Percentiles rank a stretch among this genome's conserved stretches.
Conservation (phyloP, 2,113 vertebrate genomes). For the Grammomys surdaster region DNA sequence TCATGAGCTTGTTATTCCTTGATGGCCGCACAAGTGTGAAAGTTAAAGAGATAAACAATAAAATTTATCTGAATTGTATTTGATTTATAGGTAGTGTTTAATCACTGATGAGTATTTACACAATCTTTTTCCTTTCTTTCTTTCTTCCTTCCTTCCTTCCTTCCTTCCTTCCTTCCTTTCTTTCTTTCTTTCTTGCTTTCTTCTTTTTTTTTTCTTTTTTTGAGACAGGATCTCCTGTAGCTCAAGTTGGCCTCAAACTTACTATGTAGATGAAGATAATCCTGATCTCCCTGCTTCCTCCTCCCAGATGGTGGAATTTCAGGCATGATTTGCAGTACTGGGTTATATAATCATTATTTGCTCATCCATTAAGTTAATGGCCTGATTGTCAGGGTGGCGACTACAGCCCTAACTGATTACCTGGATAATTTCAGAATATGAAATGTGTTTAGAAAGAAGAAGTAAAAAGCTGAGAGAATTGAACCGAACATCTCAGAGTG, state of each 20-base stretch:
- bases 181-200: too few species aligned
- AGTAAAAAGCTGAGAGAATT: neutral
- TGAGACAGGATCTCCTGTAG: neutral
- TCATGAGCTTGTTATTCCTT: neutral
- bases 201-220: too few species aligned
- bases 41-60: neutral
- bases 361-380: neutral
- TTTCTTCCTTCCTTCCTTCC: too few species aligned
- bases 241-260: neutral
- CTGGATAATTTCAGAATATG: neutral
- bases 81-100: neutral
- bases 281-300: neutral
- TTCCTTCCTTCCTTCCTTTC: too few species aligned
- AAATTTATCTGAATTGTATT: neutral
- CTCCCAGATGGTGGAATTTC: too few species aligned
- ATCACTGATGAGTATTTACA: neutral
- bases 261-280: neutral
- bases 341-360: neutral
- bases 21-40: neutral
- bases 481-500: neutral
- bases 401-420: neutral
- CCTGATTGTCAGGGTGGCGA: neutral
- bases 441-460: neutral
- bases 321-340: neutral
- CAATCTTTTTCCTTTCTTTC: neutral